Conservation (phyloP, 2,888 invertebrate genomes). For the Nemapogon koenigi region DNA sequence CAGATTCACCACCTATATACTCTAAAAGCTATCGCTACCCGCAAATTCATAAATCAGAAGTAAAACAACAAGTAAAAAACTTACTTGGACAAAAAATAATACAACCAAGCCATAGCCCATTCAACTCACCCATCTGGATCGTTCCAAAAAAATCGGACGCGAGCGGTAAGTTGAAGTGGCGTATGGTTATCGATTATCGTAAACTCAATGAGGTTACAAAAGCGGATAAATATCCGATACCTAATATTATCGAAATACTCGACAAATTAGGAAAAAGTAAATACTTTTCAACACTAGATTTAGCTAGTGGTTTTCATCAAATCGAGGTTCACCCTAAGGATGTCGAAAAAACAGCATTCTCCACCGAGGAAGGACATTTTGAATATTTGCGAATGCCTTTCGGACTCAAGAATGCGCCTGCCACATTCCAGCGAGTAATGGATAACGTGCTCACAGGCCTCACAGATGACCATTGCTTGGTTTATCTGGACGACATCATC, state of each 20-base stretch:
- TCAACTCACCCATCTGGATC: slow-evolving; percentile 12
- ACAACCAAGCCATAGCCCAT: slow-evolving; percentile 6
- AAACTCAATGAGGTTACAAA: slow-evolving; percentile 10
- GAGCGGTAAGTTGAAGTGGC: slow-evolving; percentile 11
- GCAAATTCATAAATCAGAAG: slow-evolving; percentile 16
- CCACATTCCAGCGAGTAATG: slow-evolving; percentile 25
- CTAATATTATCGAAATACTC: slow-evolving; percentile 13
- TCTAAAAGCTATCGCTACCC: slow-evolving; percentile 18
- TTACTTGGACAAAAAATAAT: slow-evolving; percentile 15
- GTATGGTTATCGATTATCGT: slow-evolving; percentile 10
- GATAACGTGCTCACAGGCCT: slow-evolving; percentile 20
- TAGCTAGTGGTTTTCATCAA: slow-evolving; percentile 6
- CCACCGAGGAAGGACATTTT: slow-evolving; percentile 20
- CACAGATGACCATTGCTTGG: slow-evolving; percentile 19
- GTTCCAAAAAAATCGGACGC: slow-evolving; percentile 15
- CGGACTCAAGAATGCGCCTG: slow-evolving; percentile 22
- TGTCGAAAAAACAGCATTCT: slow-evolving; percentile 23
- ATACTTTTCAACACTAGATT: slow-evolving; percentile 19
- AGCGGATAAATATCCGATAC: slow-evolving; percentile 11
- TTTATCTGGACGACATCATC: slow-evolving; percentile 25
- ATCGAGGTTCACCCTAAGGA: slow-evolving; percentile 15
- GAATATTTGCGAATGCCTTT: slow-evolving; percentile 24
- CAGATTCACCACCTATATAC: slow-evolving; percentile 14
- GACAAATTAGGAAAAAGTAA: slow-evolving; percentile 17
- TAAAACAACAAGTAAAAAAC: slow-evolving; percentile 11